phyloP scores from a whole-genome alignment of 2,113 vertebrate species.

The Colistium nudipinnis region DNA sequence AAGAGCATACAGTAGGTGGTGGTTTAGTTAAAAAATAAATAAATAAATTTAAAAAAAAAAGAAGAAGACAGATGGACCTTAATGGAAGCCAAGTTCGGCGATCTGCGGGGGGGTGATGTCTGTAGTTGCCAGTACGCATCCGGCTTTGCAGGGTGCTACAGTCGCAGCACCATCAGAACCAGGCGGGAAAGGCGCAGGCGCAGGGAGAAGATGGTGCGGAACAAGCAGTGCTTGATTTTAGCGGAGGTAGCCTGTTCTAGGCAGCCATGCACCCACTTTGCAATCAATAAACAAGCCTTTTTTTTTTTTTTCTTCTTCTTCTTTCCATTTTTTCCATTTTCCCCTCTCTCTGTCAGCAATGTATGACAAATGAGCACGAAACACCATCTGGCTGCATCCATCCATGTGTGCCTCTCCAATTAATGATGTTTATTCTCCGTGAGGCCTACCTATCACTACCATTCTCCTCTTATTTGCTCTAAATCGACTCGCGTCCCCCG shows the following conservation, averaged over 20 bases:
- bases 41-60: conserved; percentile 56
- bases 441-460: conserved; percentile 66
- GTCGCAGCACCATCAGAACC: conserved; percentile 47
- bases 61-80: conserved; percentile 78
- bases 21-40: too few species aligned
- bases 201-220: conserved; percentile 38
- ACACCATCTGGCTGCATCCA: conserved; percentile 81
- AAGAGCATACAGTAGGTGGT: conserved; percentile 53
- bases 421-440: conserved; percentile 78
- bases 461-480: conserved; percentile 65
- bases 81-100: conserved; percentile 73
- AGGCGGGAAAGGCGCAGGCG: conserved; percentile 47
- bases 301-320: conserved; percentile 50
- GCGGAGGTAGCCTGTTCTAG: conserved; percentile 58
- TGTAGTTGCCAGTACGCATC: conserved; percentile 69
- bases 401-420: conserved; percentile 75
- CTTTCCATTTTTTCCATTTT: conserved; percentile 42
- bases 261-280: conserved; percentile 45
- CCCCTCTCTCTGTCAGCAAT: conserved; percentile 64
- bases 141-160: conserved; percentile 61
- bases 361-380: conserved; percentile 83
- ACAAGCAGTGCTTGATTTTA: conserved; percentile 45
- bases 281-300: conserved; percentile 71
- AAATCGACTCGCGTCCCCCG: conserved; percentile 30
- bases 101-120: conserved; percentile 73